Evolutionary conservation across 2,113 vertebrate genomes (phyloP), one percentile per base, ranked within the genome.

Genomic region (Peromyscus polionotus): DNA sequence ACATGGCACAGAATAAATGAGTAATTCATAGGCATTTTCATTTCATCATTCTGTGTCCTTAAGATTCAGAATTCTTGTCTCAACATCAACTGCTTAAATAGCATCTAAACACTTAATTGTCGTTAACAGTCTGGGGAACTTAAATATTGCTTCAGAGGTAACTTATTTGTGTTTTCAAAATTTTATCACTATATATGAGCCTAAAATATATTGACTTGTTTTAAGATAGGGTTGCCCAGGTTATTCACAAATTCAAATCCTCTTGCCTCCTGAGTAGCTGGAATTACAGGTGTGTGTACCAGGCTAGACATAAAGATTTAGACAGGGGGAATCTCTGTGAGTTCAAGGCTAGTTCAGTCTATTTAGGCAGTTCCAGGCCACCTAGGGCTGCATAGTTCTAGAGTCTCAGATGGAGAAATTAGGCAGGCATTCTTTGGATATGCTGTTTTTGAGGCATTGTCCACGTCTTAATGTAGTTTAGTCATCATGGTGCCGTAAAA

Each of bases 1-100:
- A 59, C 39, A 48, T 22, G 13, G 54, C 77, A n/a, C 84, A 24
- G 80, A 36, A n/a, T 63, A 70, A 61, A 81, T 94, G 68, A 94
- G 87, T 95, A 79, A 88, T 77, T 65, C 76, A 72, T 33, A 48
- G 76, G 26, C n/a, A 39, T 28, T 79, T 88, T 88, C 26, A 84
- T 67, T 79, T 36, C 88, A 10, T 75, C 83, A 65, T 83, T 88
- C 42, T 48, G 57, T 70, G 80, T 73, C 83, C 93, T 95, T 91
- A 81, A 88, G 75, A 68, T 67, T 88, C 54, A 51, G 26, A 77
- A 22, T 83, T 88, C 20, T 12, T 67, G 9, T 16, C 28, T 17
- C n/a, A 85, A 36, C 86, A 16, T 22, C 76, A 91, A 17, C 45
- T 87, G 20, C 84, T 96, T 72, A 79, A 65, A 51, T 3, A 88